These are phyloP conservation scores for Copsychus sechellarum DNA, from an alignment of 2,113 vertebrate genomes.

Conservation along the genomic window DNA sequence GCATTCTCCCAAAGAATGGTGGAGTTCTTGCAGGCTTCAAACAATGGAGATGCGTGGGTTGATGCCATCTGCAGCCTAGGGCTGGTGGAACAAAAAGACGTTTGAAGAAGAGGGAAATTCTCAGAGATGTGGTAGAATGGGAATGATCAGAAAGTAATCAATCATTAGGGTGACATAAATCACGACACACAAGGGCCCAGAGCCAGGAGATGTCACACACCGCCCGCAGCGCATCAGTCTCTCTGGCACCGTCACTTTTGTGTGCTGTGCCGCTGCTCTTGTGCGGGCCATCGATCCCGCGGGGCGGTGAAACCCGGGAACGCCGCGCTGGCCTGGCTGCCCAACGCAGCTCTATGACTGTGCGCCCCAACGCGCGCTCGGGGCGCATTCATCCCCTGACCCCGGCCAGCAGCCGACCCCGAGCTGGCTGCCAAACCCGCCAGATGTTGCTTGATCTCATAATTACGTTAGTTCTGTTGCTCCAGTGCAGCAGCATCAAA, in stretches of 20 bases:
- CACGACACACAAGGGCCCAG: constrained; percentile 81
- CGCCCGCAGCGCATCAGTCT: constrained; percentile 78
- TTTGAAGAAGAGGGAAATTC: constrained; percentile 75
- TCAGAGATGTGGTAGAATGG: constrained; percentile 85
- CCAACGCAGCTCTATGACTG: too few species aligned
- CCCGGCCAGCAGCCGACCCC: constrained; percentile 60
- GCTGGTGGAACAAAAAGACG: constrained; percentile 80
- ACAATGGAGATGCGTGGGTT: constrained; percentile 93
- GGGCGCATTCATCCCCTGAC: constrained; percentile 76
- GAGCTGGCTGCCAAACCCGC: constrained; percentile 66
- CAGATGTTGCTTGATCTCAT: constrained; percentile 87
- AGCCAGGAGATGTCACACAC: constrained; percentile 79
- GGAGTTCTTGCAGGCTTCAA: constrained; percentile 72
- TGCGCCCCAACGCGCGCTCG: too few species aligned
- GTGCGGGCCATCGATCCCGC: constrained; percentile 51
- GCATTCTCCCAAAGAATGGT: constrained; percentile 69
- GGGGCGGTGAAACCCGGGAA: constrained; percentile 39
- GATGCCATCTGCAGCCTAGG: constrained; percentile 88
- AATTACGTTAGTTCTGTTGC: constrained; percentile 72
- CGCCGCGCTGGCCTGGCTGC: not conserved
- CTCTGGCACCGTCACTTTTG: constrained; percentile 82
- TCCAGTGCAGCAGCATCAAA: constrained; percentile 69
- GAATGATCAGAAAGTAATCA: constrained; percentile 86
- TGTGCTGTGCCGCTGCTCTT: constrained; percentile 71
- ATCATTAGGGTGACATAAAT: constrained; percentile 87